These are phyloP conservation scores for Sebastes iracundus DNA, from an alignment of 2,797 vertebrate genomes.

Conservation along the genomic window DNA sequence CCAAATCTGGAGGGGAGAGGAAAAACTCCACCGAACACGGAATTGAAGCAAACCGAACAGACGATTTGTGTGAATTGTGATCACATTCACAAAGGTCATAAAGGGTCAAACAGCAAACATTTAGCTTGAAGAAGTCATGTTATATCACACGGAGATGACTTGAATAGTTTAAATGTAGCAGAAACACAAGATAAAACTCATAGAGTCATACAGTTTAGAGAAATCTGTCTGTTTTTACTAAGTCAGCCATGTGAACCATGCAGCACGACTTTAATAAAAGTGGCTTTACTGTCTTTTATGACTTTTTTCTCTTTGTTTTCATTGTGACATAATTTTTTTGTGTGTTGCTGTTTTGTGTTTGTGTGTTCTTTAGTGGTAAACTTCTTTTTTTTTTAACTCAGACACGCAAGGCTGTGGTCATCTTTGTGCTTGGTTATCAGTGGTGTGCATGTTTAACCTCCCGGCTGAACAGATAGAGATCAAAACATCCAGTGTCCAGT, in stretches of 20 bases:
- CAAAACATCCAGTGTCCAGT: background rate
- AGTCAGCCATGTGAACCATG: background rate
- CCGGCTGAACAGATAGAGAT: background rate
- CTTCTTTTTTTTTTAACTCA: background rate
- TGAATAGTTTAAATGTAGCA: background rate
- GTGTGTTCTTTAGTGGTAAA: background rate
- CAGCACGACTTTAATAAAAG: background rate
- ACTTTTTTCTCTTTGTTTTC: background rate
- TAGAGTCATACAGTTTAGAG: background rate
- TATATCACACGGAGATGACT: background rate
- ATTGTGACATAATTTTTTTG: background rate
- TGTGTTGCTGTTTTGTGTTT: background rate
- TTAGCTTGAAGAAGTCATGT: background rate
- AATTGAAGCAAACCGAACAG: background rate
- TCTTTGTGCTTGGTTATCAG: constrained; percentile 11
- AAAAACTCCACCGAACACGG: background rate
- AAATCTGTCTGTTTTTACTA: background rate
- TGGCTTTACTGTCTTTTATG: background rate
- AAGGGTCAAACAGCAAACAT: background rate
- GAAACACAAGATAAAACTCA: background rate
- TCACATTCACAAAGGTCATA: background rate
- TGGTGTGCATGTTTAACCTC: background rate
- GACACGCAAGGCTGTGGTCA: background rate
- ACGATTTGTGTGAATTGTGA: constrained; percentile 60
- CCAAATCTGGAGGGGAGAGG: constrained; percentile 20